These are phyloP conservation scores for Pitangus sulphuratus DNA, from an alignment of 2,797 vertebrate genomes.

Conservation along the genomic window DNA sequence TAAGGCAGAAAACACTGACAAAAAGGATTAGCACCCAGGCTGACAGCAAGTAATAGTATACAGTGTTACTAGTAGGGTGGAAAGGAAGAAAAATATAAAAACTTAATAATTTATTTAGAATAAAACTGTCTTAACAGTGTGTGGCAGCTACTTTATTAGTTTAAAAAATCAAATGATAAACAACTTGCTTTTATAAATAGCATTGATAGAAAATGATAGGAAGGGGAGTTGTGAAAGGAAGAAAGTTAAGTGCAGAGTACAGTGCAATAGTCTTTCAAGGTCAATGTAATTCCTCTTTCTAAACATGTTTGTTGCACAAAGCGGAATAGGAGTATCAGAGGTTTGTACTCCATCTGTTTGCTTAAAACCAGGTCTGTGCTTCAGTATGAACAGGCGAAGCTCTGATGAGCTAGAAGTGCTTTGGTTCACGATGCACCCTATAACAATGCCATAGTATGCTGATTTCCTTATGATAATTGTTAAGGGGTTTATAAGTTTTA, in stretches of 20 bases:
- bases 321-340: constrained; percentile 10
- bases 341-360: constrained; percentile 61
- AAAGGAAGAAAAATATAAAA: background rate
- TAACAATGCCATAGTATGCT: constrained; percentile 14
- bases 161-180: background rate
- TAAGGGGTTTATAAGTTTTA: constrained; percentile 60
- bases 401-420: constrained; percentile 53
- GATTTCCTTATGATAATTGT: constrained; percentile 64
- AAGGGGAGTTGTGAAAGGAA: background rate
- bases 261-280: constrained; percentile 41
- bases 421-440: constrained; percentile 18
- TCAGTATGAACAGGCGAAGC: background rate
- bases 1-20: background rate
- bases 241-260: background rate
- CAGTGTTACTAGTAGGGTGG: background rate
- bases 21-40: background rate
- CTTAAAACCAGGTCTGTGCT: constrained; percentile 49
- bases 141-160: background rate
- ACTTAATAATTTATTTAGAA: background rate
- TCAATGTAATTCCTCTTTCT: constrained; percentile 39
- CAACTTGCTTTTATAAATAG: background rate
- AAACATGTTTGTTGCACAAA: background rate
- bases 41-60: background rate
- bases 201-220: background rate
- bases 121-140: background rate